These are phyloP conservation scores for Ophioderma brevispina DNA, from an alignment of 35 echinoderm and acorn worm species.

Conservation along the genomic window DNA sequence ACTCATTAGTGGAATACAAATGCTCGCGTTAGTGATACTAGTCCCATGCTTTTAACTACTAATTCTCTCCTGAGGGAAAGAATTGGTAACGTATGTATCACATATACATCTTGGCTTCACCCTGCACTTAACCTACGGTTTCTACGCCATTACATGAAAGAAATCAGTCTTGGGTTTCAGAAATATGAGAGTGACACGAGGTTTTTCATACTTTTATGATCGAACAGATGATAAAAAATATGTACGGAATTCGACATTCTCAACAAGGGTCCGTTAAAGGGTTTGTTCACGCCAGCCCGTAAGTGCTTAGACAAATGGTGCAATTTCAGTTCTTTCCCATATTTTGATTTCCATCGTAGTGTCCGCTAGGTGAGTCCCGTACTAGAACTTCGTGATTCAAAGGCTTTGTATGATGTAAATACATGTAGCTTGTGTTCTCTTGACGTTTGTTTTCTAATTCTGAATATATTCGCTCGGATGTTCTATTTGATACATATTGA, in stretches of 20 bases:
- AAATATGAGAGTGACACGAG: not conserved
- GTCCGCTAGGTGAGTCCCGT: not conserved
- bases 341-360: not conserved
- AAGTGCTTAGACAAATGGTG: no score
- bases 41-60: constrained; percentile 6
- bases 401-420: not conserved
- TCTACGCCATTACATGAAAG: not conserved
- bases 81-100: not conserved
- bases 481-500: not conserved
- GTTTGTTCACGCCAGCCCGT: no score
- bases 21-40: not conserved
- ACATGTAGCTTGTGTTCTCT: not conserved
- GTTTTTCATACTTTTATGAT: no score
- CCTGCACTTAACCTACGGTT: not conserved
- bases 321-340: not conserved
- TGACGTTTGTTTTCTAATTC: not conserved
- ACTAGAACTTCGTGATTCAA: not conserved
- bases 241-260: no score
- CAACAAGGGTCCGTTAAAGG: no score
- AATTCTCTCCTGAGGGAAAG: constrained; percentile 7
- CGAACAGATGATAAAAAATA: no score
- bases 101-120: not conserved
- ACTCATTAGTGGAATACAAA: not conserved
- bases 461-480: not conserved
- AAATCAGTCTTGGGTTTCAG: not conserved